Base-by-base conservation (phyloP, 2,113 vertebrate genomes). In the Vimba vimba region DNA sequence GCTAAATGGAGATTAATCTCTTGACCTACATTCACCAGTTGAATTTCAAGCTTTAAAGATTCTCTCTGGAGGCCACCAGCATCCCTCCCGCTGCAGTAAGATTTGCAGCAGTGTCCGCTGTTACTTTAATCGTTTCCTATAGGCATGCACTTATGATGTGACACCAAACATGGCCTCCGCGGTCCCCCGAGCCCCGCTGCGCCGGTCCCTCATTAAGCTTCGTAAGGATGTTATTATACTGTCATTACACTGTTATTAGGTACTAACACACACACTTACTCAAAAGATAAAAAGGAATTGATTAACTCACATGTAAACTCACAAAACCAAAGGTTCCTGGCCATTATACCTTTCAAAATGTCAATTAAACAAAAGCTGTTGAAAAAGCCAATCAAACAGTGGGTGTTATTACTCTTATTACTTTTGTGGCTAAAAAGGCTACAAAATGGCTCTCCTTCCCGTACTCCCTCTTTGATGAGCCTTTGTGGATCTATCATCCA, bases 51-150 rank as follows among this genome's bases (percentile, higher is more conserved):
- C 47, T 79, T 52, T 50, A 43, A 47, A 57, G 52, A 74, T 86
- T 76, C 71, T 71, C 69, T 60, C 57, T 45, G 60, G 69, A 59
- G 52, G 77, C 36, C 52, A 33, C 52, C 50, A 76, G 57, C 50
- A 82, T 85, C 80, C 68, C 39, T 47, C 25, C 21, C 45, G 43
- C 82, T 76, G 71, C 25, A 62, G 83, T 64, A 43, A 36, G 9
- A 47, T 33, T 76, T 57, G 66, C 79, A 68, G 82, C 74, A 88
- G 62, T 69, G 69, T 81, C 78, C 60, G 57, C 82, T 82, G 86
- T 81, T 86, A 43, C 75, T 80, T 71, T 88, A 88, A 88, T 89
- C 80, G 85, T 90, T 86, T 79, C 89, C 85, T 45, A 43, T 25
- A 88, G 87, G 89, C 87, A 45, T 85, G 73, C 30, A 66, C 75